Conservation (phyloP, 2,888 invertebrate genomes). For the Spatulosminthurus flaviceps region DNA sequence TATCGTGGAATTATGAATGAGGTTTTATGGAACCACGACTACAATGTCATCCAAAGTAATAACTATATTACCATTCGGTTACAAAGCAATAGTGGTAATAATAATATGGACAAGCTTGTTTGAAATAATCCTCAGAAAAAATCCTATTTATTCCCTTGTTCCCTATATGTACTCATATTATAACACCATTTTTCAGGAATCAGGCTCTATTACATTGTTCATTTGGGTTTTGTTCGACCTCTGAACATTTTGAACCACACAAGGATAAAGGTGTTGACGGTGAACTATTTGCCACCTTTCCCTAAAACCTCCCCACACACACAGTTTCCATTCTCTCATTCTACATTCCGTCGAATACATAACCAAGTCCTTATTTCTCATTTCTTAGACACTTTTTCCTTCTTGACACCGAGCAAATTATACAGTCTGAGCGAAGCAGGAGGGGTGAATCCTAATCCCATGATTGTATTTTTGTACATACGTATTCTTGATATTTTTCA, state of each 20-base stretch:
- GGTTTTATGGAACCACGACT: neutral
- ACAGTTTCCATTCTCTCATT: neutral
- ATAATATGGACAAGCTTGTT: neutral
- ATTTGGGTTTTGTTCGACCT: constrained; percentile 8
- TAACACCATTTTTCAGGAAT: neutral
- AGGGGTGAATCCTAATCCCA: too few species aligned
- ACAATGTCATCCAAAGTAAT: neutral
- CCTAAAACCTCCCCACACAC: neutral
- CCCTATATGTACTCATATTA: neutral
- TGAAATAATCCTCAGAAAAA: neutral
- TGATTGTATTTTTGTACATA: too few species aligned
- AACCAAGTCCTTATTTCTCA: too few species aligned
- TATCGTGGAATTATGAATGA: constrained; percentile 12
- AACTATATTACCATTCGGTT: neutral
- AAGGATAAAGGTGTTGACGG: constrained; percentile 2
- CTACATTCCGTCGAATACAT: too few species aligned
- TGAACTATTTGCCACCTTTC: constrained; percentile 2
- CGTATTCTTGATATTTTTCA: too few species aligned
- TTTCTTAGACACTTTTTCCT: too few species aligned
- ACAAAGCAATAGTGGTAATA: too few species aligned
- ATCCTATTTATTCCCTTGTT: constrained; percentile 3
- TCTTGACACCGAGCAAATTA: too few species aligned
- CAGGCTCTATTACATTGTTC: neutral
- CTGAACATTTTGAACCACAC: constrained; percentile 18
- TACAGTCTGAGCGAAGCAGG: too few species aligned